Percentiles rank a stretch among this genome's conserved stretches.
phyloP scores from a whole-genome alignment of 2,797 vertebrate genomes.

The Acipenser ruthenus region DNA sequence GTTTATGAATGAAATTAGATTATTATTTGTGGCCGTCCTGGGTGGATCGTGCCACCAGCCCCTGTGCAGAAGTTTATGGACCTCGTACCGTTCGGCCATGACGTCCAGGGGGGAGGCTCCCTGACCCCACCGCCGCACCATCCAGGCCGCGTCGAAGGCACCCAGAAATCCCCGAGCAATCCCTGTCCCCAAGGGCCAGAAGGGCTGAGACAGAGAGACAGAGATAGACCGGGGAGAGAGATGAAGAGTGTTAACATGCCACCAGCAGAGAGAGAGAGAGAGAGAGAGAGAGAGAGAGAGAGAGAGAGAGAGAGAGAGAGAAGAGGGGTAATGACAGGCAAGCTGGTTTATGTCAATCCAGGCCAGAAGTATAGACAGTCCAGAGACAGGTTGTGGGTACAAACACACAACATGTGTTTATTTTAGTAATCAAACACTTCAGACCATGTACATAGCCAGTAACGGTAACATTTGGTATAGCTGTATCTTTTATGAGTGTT shows the following conservation, averaged over 20 bases:
- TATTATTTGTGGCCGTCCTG: too few species aligned
- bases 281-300: slow-evolving; percentile 6
- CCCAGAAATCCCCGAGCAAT: slow-evolving; percentile 86
- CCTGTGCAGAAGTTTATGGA: too few species aligned
- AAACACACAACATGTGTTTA: too few species aligned
- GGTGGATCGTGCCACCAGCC: too few species aligned
- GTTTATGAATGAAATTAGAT: too few species aligned
- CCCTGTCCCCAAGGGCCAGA: slow-evolving; percentile 90
- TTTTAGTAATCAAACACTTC: too few species aligned
- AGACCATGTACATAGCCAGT: too few species aligned
- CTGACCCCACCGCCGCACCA: slow-evolving; percentile 80
- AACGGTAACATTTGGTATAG: too few species aligned
- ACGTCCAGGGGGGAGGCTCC: slow-evolving; percentile 62
- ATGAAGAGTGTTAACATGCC: background rate
- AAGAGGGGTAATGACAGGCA: background rate
- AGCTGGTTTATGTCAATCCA: background rate
- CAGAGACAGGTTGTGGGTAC: too few species aligned
- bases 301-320: background rate
- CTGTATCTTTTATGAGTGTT: too few species aligned
- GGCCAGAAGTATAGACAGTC: background rate
- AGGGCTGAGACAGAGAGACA: slow-evolving; percentile 60
- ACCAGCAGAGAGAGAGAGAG: background rate
- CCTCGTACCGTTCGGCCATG: slow-evolving; percentile 76
- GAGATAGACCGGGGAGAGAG: background rate
- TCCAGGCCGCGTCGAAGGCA: slow-evolving; percentile 82